These are phyloP conservation scores for Phrynocephalus vlangalii DNA, from an alignment of 2,797 vertebrate genomes.

Conservation along the genomic window DNA sequence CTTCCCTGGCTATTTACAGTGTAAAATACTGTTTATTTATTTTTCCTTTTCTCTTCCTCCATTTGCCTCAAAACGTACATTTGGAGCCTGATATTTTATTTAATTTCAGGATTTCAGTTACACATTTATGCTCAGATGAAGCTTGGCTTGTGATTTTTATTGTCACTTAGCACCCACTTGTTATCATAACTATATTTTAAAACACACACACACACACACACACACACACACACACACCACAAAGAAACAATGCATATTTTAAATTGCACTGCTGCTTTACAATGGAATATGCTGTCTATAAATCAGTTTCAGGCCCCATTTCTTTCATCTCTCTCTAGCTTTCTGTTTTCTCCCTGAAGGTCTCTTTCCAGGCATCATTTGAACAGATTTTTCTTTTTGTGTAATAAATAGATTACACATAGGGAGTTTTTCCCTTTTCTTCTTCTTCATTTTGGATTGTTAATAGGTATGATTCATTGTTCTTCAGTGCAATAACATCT, in stretches of 20 bases:
- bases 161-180: not conserved
- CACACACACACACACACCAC: not conserved
- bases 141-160: not conserved
- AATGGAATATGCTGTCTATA: not conserved
- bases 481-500: not conserved
- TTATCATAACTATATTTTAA: slow-evolving; percentile 20
- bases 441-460: not conserved
- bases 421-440: not conserved
- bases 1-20: not conserved
- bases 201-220: not conserved
- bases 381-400: slow-evolving; percentile 1
- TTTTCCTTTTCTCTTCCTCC: not conserved
- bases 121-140: slow-evolving; percentile 7
- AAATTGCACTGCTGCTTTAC: slow-evolving; percentile 1
- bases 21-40: slow-evolving; percentile 1
- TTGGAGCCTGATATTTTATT: not conserved
- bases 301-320: slow-evolving; percentile 8
- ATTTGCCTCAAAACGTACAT: not conserved
- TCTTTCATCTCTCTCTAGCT: slow-evolving; percentile 13
- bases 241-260: slow-evolving; percentile 2
- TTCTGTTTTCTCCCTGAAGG: slow-evolving; percentile 9
- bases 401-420: not conserved
- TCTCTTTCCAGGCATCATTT: slow-evolving; percentile 26
- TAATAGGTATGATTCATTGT: slow-evolving; percentile 2
- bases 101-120: slow-evolving; percentile 21